Percentiles rank a stretch among this genome's conserved stretches.
Evolutionary conservation across 2,113 vertebrate species (phyloP).

Genomic region (Patagioenas fasciata): DNA sequence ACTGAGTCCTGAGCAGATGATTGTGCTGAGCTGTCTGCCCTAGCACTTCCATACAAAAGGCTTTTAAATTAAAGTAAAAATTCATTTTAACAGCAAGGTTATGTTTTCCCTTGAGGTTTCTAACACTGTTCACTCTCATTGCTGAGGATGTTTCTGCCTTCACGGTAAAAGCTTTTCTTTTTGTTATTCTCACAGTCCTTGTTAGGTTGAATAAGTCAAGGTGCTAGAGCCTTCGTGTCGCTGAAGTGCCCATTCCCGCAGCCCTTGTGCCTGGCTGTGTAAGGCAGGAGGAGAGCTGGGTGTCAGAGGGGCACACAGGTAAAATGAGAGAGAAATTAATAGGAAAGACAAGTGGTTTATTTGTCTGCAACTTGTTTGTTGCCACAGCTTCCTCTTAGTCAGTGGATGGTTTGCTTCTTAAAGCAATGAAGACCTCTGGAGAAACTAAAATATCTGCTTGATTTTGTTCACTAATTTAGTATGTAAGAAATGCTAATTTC

Average conservation of each 20-base stretch:
- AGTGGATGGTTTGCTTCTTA: not conserved
- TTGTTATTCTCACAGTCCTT: not conserved
- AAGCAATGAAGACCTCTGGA: not conserved
- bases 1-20: not conserved
- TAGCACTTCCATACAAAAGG: not conserved
- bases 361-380: not conserved
- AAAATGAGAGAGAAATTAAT: not conserved
- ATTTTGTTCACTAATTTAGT: not conserved
- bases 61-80: slow-evolving; percentile 62
- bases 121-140: slow-evolving; percentile 16
- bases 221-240: not conserved
- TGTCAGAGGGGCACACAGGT: not conserved
- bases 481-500: slow-evolving; percentile 31
- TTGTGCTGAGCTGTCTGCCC: not conserved
- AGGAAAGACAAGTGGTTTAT: not conserved
- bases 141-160: not conserved
- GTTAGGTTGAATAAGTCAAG: not conserved
- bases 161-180: slow-evolving; percentile 31
- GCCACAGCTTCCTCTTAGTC: not conserved
- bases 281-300: not conserved
- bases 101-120: slow-evolving; percentile 60
- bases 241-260: not conserved
- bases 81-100: slow-evolving; percentile 40
- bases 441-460: not conserved
- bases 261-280: rapidly evolving